Evolutionary conservation across 2,888 invertebrate species (phyloP).

Genomic region (Heteromyza rotundicornis): DNA sequence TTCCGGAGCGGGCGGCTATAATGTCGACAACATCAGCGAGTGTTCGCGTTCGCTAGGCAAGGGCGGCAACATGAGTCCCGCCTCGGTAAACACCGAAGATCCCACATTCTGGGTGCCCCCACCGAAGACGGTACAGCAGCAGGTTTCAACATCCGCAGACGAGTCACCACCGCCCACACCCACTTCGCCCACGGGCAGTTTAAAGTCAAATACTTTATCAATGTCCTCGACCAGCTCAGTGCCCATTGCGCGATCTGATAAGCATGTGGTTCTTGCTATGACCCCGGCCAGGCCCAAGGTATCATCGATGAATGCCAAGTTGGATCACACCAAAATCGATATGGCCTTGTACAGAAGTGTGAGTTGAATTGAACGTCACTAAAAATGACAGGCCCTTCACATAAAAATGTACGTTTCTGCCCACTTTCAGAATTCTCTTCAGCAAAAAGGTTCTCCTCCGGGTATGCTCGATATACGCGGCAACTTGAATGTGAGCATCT

Average conservation of each 20-base stretch:
- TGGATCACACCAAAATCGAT: constrained; percentile 71
- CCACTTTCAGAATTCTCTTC: constrained; percentile 51
- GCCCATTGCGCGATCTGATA: constrained; percentile 64
- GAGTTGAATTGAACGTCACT: constrained; percentile 28
- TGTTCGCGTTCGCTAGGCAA: constrained; percentile 48
- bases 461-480: constrained; percentile 66
- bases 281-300: constrained; percentile 64
- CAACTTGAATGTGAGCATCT: constrained; percentile 68
- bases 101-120: constrained; percentile 65
- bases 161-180: constrained; percentile 63
- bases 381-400: not conserved
- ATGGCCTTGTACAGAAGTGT: constrained; percentile 67
- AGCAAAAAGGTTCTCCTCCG: constrained; percentile 50
- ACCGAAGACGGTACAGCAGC: constrained; percentile 49
- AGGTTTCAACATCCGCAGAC: constrained; percentile 52
- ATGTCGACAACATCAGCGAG: constrained; percentile 61
- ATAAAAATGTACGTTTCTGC: not conserved
- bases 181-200: constrained; percentile 62
- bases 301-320: constrained; percentile 69
- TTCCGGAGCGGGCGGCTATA: constrained; percentile 54
- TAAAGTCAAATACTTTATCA: constrained; percentile 61
- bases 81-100: constrained; percentile 59
- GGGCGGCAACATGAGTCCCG: constrained; percentile 57
- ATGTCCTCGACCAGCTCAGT: constrained; percentile 56
- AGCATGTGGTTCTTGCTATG: constrained; percentile 66